Evolutionary conservation across 2,888 invertebrate genomes (phyloP).

Genomic region (Drosophila pseudotalamancana): DNA sequence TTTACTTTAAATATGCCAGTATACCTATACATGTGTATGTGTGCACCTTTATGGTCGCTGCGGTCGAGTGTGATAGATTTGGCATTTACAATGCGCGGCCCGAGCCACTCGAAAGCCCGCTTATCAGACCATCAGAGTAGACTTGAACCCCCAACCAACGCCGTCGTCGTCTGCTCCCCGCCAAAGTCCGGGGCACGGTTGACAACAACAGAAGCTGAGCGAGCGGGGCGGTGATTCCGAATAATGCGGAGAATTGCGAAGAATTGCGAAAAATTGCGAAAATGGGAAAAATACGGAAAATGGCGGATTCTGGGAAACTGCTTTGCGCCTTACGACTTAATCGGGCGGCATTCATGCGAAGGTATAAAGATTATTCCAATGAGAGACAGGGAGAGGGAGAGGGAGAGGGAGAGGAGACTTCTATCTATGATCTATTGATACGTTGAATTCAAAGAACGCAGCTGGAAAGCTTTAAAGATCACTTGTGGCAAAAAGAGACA

Average conservation of each 20-base stretch:
- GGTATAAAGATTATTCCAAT: not conserved
- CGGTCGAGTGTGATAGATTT: conserved; percentile 58
- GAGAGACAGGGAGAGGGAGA: not conserved
- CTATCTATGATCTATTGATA: too few species aligned
- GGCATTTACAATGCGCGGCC: conserved; percentile 54
- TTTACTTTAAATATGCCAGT: conserved; percentile 18
- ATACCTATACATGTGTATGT: not conserved
- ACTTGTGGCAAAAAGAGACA: not conserved
- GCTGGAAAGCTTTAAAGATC: not conserved
- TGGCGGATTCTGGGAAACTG: too few species aligned
- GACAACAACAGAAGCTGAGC: conserved; percentile 23
- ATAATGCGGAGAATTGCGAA: too few species aligned
- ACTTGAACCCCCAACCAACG: conserved; percentile 11
- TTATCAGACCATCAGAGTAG: conserved; percentile 44
- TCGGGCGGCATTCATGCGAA: not conserved
- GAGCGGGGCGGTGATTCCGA: too few species aligned
- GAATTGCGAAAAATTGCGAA: too few species aligned
- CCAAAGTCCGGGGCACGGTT: conserved; percentile 32
- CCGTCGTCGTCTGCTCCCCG: not conserved
- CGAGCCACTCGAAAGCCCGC: conserved; percentile 26
- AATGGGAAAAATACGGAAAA: not conserved
- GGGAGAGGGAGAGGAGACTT: not conserved
- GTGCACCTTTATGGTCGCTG: conserved; percentile 52
- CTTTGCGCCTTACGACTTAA: not conserved
- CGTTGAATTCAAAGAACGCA: not conserved